Base-by-base conservation (phyloP, 1,140 invertebrate genomes). In the Bombus superbus region DNA sequence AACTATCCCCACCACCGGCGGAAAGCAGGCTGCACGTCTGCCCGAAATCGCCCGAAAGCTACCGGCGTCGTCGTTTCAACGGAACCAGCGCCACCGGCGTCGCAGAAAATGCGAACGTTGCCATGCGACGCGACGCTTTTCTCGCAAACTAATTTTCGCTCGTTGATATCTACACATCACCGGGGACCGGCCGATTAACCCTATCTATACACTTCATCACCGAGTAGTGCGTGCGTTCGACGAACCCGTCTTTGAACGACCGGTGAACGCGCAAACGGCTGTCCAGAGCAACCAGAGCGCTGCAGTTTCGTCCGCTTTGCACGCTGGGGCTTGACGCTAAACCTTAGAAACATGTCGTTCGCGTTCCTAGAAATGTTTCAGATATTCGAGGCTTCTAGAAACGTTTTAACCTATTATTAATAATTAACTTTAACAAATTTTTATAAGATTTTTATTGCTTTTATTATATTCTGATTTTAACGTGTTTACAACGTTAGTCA, bases 21-120 rank as follows among this genome's bases (percentile, higher is more conserved):
- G 38, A 59, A 28, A 32, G 40, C 66, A 62, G 38, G 44, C 38
- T 32, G 66, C 38, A 42, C 81, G 84, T 89, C 77, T 77, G 81
- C 68, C 88, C 89, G 88, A 90, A 90, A 84, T 87, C 74, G 44
- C 57, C 78, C 88, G 89, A 87, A 69, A 89, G 83, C 72, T 69
- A 32, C 57, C 85, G 73, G 78, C 69, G 28, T 57, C 35, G 78
- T 42, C 79, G 79, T 40, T 47, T 28, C 66, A 40, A 59, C 59
- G 53, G 18, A 53, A 15, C 35, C 62, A 69, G 84, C 77, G 78
- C 68, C 73, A 73, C 32, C 44, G 76, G 28, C 62, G 22, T 47
- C 81, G 57, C 69, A 47, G 72, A 71, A 77, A 85, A 85, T 81
- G 25, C 42, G 35, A 73, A 74, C 44, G 57, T 32, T 80, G 13